phyloP scores from a whole-genome alignment of 92 coral and sea anemone genomes.

The Chrysogorgia sp. region DNA sequence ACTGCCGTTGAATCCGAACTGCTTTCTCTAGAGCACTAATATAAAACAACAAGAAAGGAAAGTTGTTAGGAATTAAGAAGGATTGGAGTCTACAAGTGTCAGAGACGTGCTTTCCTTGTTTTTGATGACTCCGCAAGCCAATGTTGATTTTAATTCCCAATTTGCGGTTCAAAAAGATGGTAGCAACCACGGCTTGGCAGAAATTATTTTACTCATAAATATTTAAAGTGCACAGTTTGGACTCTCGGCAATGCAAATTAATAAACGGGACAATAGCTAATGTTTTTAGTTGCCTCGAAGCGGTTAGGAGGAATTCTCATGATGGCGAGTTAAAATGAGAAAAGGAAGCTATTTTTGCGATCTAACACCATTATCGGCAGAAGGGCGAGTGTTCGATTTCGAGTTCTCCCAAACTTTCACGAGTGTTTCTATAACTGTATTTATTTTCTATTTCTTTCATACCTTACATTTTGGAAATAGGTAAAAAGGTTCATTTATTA shows the following conservation, averaged over 20 bases:
- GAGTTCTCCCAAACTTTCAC: no score
- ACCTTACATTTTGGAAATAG: no score
- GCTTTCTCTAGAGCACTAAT: neutral
- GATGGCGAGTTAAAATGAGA: no score
- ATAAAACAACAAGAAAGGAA: neutral
- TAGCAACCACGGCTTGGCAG: conserved; percentile 11
- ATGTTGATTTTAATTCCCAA: conserved; percentile 27
- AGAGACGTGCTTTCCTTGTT: neutral
- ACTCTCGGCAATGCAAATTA: conserved; percentile 10
- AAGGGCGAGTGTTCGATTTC: no score
- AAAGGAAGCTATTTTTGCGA: no score
- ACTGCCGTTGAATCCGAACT: conserved; percentile 4
- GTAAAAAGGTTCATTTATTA: no score
- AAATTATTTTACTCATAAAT: conserved; percentile 31
- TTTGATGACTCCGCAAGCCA: neutral
- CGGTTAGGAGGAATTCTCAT: no score
- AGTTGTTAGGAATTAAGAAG: neutral
- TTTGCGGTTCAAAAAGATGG: conserved; percentile 39
- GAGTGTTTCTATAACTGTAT: no score
- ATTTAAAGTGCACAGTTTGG: conserved; percentile 20
- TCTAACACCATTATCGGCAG: no score
- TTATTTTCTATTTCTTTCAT: no score
- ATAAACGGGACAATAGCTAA: conserved; percentile 7
- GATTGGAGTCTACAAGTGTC: neutral
- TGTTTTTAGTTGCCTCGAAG: no score